Base-by-base conservation (phyloP, 2,888 invertebrate genomes). In the Nomada fucata region DNA sequence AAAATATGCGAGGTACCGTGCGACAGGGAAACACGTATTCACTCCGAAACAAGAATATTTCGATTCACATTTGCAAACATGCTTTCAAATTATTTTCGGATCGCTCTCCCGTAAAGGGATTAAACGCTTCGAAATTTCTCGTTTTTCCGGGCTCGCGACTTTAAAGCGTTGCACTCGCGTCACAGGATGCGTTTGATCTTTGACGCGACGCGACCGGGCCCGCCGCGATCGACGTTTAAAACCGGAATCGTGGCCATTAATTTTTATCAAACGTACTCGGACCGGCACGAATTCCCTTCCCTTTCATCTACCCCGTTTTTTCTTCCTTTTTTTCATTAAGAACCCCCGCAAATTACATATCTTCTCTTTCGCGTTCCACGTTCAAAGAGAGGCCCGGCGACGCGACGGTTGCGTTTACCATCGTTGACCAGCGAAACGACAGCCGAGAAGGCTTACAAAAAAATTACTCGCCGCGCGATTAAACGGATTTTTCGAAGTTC, bases 401-500 rank as follows among this genome's bases (percentile, higher is more conserved):
- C 29, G 55, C 13, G 55, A 57, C 53, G 63, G 74, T 69, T 44
- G 63, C 81, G 74, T 69, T 65, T 80, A 26, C 77, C 77, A 13
- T 10, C 57, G 59, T 29, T 44, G 64, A 53, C 65, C 59, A 44
- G 9, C 59, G 67, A 57, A 57, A 50, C 60, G 65, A 60, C 47
- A 53, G 61, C 23, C 68, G 78, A 61, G 79, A 76, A 86, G 83
- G 87, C 85, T 80, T 83, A 83, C n/a, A 88, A 75, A 88, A 75
- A 86, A 88, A 86, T 85, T 82, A 85, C 74, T 77, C 79, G 71
- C 70, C 65, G 76, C 67, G 79, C 80, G 79, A 83, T 88, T 80
- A 83, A 88, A 79, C 60, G 85, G 85, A 82, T 88, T 86, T 86
- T 73, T 52, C 76, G 61, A 81, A 86, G 83, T 88, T 83, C 83